Base-by-base conservation (phyloP, 2,888 invertebrate species). In the Plebejus melissa region DNA sequence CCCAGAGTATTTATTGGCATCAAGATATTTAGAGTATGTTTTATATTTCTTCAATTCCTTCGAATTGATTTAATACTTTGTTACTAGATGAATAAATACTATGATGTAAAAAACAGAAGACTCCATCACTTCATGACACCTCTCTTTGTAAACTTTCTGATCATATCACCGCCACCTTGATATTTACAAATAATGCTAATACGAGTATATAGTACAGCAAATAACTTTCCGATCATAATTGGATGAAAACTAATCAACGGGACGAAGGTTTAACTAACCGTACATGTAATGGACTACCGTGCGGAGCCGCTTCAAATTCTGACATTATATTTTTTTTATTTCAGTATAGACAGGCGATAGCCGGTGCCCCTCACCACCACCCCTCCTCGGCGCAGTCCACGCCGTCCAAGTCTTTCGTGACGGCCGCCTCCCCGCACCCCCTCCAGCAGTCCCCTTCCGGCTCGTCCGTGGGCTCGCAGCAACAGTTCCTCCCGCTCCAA, bases 341-440 rank as follows among this genome's bases (percentile, higher is more conserved):
- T 78, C 96, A 98, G 98, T 98, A 98, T 94, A 97, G 97, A 87
- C 97, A 97, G 94, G 97, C 97, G 84, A 96, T 98, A 78, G 95
- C 94, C 77, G 90, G 89, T 82, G 86, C 86, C 82, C 88, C 88
- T 81, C 91, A 87, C 79, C 94, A 94, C 83, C 90, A 85, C 81
- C 88, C 93, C 58, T 95, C 95, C 81, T 94, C 94, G 81, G 94
- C 89, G 82, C 95, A 95, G 88, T 95, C 95, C 86, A 95, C 95
- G 81, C 95, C 95, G 77, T 95, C 95, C 82, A 95, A 95, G 87
- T 95, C 95, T 79, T 95, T 95, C 90, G 91, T 95, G 79, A 83
- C 89, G 80, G 86, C 86, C 81, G 84, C 82, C 69, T 86, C 89
- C 50, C 88, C 89, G 46, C 88, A 88, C 80, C 85, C 89, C 46